Percentiles rank a stretch among this genome's conserved stretches.
Evolutionary conservation across 35 echinoderm and acorn worm species (phyloP).

Genomic region (Stichopus chloronotus): DNA sequence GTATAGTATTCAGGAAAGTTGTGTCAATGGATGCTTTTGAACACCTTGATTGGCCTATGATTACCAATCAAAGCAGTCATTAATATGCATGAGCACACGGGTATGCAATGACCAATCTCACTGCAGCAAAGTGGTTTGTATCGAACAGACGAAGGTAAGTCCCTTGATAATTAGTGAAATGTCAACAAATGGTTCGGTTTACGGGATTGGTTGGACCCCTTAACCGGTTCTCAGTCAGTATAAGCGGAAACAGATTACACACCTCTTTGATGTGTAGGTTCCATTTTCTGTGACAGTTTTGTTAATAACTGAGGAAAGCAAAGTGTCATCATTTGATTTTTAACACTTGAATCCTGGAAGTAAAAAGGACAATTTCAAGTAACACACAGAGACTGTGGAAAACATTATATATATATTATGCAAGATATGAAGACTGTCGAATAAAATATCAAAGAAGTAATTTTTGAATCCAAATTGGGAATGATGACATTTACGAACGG

Average conservation of each 20-base stretch:
- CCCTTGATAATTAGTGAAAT: too few species aligned
- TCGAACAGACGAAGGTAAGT: not conserved
- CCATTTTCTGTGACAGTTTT: not conserved
- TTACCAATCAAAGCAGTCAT: not conserved
- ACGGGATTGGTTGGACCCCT: too few species aligned
- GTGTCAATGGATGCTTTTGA: not conserved
- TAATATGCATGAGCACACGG: conserved; percentile 5
- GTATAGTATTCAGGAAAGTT: too few species aligned
- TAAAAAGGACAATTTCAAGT: not conserved
- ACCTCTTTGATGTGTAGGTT: too few species aligned
- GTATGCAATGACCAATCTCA: conserved; percentile 7
- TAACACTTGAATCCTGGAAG: not conserved
- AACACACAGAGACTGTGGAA: not conserved
- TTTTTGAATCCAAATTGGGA: not conserved
- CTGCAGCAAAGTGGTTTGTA: not conserved
- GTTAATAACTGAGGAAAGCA: not conserved
- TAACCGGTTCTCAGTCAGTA: too few species aligned
- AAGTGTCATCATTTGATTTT: not conserved
- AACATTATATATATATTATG: not conserved
- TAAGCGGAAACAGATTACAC: too few species aligned
- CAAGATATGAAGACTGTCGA: not conserved
- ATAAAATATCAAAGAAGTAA: not conserved
- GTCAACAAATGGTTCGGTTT: not conserved
- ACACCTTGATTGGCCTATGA: conserved; percentile 45
- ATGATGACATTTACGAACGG: conserved; percentile 24